A percentile compares a stretch with the other conserved stretches of the same genome.
Evolutionary conservation across 2,113 vertebrate genomes (phyloP).

Genomic region (Lucifuga dentata): DNA sequence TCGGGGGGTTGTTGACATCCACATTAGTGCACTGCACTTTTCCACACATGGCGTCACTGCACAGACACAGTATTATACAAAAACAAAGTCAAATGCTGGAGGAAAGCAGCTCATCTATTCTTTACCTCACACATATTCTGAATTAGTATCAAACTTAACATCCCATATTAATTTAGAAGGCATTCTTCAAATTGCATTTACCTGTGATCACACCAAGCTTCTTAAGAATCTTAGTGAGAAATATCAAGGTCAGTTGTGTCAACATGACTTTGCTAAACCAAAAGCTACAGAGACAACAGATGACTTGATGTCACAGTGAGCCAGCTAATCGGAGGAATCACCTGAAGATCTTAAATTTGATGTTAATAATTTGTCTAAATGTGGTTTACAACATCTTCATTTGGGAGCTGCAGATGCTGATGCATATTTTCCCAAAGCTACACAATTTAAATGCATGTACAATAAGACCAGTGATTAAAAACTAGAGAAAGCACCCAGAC

Average conservation of each 20-base stretch:
- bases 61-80: neutral
- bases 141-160: neutral
- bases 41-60: constrained; percentile 87
- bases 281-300: no score
- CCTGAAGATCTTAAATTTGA: neutral
- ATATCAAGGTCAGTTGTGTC: no score
- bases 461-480: neutral
- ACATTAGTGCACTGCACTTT: constrained; percentile 88
- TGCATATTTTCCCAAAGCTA: neutral
- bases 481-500: neutral
- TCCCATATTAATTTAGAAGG: neutral
- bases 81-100: neutral
- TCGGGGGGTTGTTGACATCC: constrained; percentile 60
- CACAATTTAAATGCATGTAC: neutral
- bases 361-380: neutral
- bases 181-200: neutral
- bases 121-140: neutral
- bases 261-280: neutral
- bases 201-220: no score
- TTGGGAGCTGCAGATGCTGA: neutral
- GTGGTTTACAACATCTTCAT: neutral
- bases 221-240: no score
- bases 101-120: neutral
- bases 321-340: no score
- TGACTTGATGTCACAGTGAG: no score